These are phyloP conservation scores for Fragariocoptes setiger DNA, from an alignment of 1,140 invertebrate species.

Conservation along the genomic window DNA sequence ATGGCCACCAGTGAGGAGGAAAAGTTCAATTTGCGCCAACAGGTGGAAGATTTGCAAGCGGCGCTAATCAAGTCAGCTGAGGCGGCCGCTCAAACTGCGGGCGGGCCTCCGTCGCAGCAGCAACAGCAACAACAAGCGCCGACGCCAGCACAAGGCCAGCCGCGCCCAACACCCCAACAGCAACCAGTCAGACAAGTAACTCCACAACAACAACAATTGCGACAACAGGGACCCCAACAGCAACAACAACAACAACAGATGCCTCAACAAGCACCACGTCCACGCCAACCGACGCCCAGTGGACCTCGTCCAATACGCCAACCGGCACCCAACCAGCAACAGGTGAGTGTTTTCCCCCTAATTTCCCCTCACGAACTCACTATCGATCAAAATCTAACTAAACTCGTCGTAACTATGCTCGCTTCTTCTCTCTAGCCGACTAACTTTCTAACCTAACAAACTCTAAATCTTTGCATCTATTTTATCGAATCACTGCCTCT, in stretches of 20 bases:
- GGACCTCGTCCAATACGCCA: neutral
- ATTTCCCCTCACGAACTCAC: no score
- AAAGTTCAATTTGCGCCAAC: slow-evolving; percentile 69
- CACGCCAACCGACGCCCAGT: neutral
- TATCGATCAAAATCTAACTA: neutral
- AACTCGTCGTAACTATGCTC: no score
- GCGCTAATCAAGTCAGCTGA: slow-evolving; percentile 32
- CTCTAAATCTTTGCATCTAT: neutral
- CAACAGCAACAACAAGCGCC: slow-evolving; percentile 7
- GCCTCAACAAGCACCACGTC: neutral
- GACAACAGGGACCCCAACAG: slow-evolving; percentile 1
- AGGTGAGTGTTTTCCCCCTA: no score
- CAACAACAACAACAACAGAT: slow-evolving; percentile 3
- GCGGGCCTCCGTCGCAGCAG: slow-evolving; percentile 5
- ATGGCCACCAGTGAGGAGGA: slow-evolving; percentile 84
- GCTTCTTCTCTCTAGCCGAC: no score
- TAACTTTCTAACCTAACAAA: no score
- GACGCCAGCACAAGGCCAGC: neutral
- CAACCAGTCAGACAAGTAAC: slow-evolving; percentile 1
- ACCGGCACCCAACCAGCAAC: neutral
- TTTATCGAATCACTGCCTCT: slow-evolving; percentile 1
- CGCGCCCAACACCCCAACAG: neutral
- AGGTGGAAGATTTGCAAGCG: slow-evolving; percentile 73
- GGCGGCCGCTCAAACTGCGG: slow-evolving; percentile 1
- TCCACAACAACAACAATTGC: slow-evolving; percentile 1